Evolutionary conservation across 2,113 vertebrate genomes (phyloP).

Genomic region (Gymnocephalus cernua): DNA sequence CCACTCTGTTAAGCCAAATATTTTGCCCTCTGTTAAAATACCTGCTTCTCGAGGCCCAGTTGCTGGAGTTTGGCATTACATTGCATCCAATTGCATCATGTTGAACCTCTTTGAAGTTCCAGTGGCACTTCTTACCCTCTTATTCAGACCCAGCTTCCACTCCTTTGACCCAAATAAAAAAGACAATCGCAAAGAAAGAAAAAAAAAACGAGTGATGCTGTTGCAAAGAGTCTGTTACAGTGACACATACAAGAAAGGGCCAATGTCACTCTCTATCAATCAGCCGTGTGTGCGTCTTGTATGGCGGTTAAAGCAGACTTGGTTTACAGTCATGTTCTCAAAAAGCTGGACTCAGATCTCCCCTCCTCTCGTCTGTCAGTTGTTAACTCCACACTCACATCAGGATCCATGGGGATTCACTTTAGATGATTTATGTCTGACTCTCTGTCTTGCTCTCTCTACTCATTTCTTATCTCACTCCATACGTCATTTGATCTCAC

Average conservation of each 20-base stretch:
- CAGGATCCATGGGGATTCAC: conserved; percentile 27
- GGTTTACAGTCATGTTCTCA: conserved; percentile 20
- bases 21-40: conserved; percentile 69
- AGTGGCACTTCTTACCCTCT: conserved; percentile 77
- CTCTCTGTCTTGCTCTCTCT: conserved; percentile 27
- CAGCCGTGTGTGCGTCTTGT: conserved; percentile 33
- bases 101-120: conserved; percentile 79
- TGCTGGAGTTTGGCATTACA: conserved; percentile 65
- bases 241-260: conserved; percentile 23
- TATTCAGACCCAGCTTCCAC: conserved; percentile 64
- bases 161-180: conserved; percentile 75
- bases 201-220: conserved; percentile 24
- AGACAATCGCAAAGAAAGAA: conserved; percentile 50
- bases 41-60: conserved; percentile 72
- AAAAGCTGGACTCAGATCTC: conserved; percentile 49
- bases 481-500: conserved; percentile 37
- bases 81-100: conserved; percentile 81
- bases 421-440: conserved; percentile 23
- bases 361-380: conserved; percentile 50
- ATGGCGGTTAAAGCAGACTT: conserved; percentile 18
- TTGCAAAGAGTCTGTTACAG: conserved; percentile 41
- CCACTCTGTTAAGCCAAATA: conserved; percentile 57
- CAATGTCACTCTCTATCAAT: conserved; percentile 16
- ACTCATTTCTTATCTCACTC: conserved; percentile 39
- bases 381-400: conserved; percentile 38